These are phyloP conservation scores for Pollimyrus isidori DNA, from an alignment of 2,113 vertebrate species.

Conservation along the genomic window DNA sequence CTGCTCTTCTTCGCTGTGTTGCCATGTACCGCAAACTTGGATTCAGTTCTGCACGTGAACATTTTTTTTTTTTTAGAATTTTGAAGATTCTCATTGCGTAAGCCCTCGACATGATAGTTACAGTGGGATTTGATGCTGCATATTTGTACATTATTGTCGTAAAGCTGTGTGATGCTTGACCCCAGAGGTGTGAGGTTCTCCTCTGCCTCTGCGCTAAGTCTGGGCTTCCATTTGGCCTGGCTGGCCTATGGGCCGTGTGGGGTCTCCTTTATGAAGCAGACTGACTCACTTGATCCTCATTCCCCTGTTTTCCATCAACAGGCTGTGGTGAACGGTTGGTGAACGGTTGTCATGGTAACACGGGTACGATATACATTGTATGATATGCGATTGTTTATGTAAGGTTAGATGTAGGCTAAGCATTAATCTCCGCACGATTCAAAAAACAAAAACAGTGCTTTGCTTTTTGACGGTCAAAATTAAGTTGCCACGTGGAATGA, in stretches of 20 bases:
- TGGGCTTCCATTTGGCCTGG: neutral
- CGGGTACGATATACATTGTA: neutral
- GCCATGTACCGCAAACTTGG: neutral
- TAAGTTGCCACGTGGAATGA: neutral
- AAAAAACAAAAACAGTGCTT: neutral
- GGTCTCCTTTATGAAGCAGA: neutral
- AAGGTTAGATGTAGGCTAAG: neutral
- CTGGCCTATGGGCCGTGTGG: constrained; percentile 13
- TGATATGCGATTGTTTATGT: neutral
- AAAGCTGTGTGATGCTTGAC: neutral
- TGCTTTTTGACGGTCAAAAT: neutral
- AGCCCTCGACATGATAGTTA: neutral
- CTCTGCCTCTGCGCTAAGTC: neutral
- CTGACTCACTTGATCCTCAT: neutral
- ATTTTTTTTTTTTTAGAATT: neutral
- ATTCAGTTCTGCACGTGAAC: neutral
- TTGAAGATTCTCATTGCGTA: neutral
- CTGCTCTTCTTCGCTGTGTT: neutral
- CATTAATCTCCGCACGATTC: neutral
- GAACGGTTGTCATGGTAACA: neutral
- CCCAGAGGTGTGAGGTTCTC: neutral
- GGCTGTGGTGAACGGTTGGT: neutral
- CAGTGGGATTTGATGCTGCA: neutral
- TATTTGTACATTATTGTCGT: neutral
- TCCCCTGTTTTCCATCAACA: neutral